phyloP scores from a whole-genome alignment of 2,888 invertebrate genomes.

The Sylvicola fuscatus region DNA sequence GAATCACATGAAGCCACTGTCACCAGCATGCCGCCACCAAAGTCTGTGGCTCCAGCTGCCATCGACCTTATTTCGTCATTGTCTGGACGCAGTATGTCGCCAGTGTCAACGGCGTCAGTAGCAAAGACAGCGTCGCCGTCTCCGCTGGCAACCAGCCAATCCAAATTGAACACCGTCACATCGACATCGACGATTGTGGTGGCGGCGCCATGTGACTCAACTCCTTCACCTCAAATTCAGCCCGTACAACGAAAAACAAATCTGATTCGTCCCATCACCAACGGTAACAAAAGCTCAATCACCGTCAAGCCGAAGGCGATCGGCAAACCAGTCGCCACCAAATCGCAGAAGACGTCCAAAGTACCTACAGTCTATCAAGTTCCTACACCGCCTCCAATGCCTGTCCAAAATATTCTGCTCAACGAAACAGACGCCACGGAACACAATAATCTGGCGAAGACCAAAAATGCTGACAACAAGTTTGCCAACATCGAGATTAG shows the following conservation, averaged over 20 bases:
- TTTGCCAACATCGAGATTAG: too few relatives aligned
- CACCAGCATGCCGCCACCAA: too few relatives aligned
- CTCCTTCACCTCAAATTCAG: conserved; percentile 4
- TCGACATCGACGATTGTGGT: conserved; percentile 23
- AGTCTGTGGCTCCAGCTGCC: too few relatives aligned
- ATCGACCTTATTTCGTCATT: too few relatives aligned
- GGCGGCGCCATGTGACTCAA: not conserved
- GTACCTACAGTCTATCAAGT: not conserved
- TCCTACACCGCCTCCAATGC: conserved; percentile 5
- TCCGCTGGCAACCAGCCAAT: conserved; percentile 19
- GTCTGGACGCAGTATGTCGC: too few relatives aligned
- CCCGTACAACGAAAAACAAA: conserved; percentile 8
- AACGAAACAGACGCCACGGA: conserved; percentile 15
- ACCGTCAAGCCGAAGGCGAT: conserved; percentile 9
- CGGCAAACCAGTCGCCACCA: conserved; percentile 6
- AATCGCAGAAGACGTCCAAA: not conserved
- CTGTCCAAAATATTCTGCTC: conserved; percentile 12
- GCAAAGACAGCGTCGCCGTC: too few relatives aligned
- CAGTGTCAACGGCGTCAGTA: too few relatives aligned
- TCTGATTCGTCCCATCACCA: conserved; percentile 7
- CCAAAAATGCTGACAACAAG: not conserved
- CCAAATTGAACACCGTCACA: conserved; percentile 24
- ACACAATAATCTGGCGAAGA: conserved; percentile 7
- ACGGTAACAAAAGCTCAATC: conserved; percentile 4
- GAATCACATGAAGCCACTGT: not conserved